Evolutionary conservation across 2,113 vertebrate species (phyloP), one percentile per base, ranked within the genome.

Genomic region (Pristiophorus japonicus): DNA sequence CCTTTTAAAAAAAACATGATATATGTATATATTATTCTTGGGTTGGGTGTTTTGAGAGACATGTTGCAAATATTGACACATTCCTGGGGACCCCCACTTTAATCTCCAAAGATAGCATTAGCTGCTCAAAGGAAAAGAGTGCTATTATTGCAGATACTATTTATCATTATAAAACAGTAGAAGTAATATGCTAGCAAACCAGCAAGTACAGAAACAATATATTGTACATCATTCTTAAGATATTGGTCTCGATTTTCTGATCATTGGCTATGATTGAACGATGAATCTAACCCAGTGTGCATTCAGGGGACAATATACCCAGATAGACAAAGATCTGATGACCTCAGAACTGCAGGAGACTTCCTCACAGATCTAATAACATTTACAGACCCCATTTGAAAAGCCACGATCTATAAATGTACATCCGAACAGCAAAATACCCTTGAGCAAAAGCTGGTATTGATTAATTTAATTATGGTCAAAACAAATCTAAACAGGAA

Each of bases 401-500:
- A 81, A 45, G 14, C 18, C 38, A 27, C 30, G 78, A 81, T 81
- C 78, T 81, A 38, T 81, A 45, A 81, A 81, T 81, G 38, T 38
- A 81, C 38, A 42, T 45, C 38, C 38, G 42, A 81, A 81, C 38
- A 45, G 38, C 18, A 81, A 7, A 81, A 81, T 20, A n/a, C 5
- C 4, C 30, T 55, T 88, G 85, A 55, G 47, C 1, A 16, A 34
- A 90, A 16, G 51, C 51, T 59, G 11, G 12, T 59, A 62, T 90
- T 62, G 12, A 90, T 90, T 1, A n/a, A 34, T 59, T 90, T 90
- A 90, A 59, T 14, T 59, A 8, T 34, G 62, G 55, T 62, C 27
- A 90, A 90, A 90, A 62, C 27, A 59, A 90, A 90, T 90, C 2
- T 90, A 59, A 90, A n/a, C n/a, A n/a, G n/a, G n/a, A n/a, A n/a